Conservation (phyloP, 2,888 invertebrate genomes). For the Himalopsyche tibetana region DNA sequence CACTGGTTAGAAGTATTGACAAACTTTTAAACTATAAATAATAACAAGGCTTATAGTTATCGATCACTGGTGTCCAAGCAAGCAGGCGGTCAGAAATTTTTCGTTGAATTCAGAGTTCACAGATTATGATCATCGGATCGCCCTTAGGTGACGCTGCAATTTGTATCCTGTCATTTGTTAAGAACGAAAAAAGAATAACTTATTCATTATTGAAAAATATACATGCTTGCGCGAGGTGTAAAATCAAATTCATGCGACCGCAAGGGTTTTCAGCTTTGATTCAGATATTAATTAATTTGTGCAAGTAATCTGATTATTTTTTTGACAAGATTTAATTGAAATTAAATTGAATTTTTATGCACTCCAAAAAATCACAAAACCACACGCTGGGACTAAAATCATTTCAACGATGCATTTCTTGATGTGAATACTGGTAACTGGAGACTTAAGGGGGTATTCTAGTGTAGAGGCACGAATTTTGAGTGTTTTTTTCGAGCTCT, state of each 20-base stretch:
- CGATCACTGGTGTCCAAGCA: neutral
- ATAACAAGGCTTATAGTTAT: neutral
- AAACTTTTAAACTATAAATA: no score
- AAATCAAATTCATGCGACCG: neutral
- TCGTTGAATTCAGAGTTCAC: slow-evolving; percentile 35
- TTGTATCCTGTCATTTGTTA: slow-evolving; percentile 55
- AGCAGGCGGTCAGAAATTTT: slow-evolving; percentile 13
- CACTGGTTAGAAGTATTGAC: no score
- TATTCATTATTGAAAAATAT: slow-evolving; percentile 38
- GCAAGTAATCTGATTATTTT: neutral
- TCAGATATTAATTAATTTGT: slow-evolving; percentile 3
- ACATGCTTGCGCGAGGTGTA: neutral
- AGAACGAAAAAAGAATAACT: slow-evolving; percentile 5
- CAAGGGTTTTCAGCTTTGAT: neutral
- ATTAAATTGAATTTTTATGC: no score
- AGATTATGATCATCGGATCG: slow-evolving; percentile 55
- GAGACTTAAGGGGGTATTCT: no score
- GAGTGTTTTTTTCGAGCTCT: no score
- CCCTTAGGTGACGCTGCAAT: slow-evolving; percentile 56
- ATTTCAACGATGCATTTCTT: no score
- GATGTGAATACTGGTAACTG: no score
- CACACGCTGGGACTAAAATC: no score
- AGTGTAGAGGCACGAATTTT: no score
- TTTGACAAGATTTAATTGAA: no score
- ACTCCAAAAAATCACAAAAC: no score